phyloP scores from a whole-genome alignment of 2,888 invertebrate genomes.

The Zeuzera pyrina region DNA sequence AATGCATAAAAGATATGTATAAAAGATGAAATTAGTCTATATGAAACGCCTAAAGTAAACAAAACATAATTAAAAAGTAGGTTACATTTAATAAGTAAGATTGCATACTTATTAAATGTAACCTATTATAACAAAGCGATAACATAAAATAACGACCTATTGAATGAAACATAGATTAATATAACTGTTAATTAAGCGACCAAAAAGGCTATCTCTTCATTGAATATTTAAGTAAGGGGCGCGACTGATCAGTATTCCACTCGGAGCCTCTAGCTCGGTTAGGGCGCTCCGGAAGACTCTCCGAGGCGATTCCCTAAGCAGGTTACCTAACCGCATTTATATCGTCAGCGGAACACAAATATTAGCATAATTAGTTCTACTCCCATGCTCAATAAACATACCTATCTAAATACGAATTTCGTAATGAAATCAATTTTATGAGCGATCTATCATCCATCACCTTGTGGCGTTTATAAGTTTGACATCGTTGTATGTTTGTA shows the following conservation, averaged over 20 bases:
- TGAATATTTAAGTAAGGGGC: slow-evolving; percentile 40
- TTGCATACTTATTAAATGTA: no score
- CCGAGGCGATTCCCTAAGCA: slow-evolving; percentile 59
- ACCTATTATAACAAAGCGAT: no score
- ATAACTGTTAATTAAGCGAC: slow-evolving; percentile 34
- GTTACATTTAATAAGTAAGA: no score
- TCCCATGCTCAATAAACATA: slow-evolving; percentile 39
- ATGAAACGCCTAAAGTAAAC: no score
- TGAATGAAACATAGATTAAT: slow-evolving; percentile 25
- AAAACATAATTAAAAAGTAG: no score
- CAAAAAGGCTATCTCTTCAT: slow-evolving; percentile 40
- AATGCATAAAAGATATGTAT: no score
- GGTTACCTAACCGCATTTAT: slow-evolving; percentile 64
- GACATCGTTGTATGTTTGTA: no score
- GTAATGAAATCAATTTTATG: slow-evolving; percentile 26
- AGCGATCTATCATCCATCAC: slow-evolving; percentile 21
- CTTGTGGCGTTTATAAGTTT: slow-evolving; percentile 1
- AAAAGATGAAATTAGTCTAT: no score
- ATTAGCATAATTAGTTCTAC: slow-evolving; percentile 59
- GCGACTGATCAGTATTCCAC: slow-evolving; percentile 51
- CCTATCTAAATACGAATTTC: slow-evolving; percentile 27
- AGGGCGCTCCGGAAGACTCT: slow-evolving; percentile 48
- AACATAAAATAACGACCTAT: no score
- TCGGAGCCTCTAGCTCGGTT: slow-evolving; percentile 52
- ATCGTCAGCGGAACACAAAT: slow-evolving; percentile 52